Percentiles rank a stretch among this genome's conserved stretches.
These are phyloP conservation scores for Radopholus similis DNA, from an alignment of 1,140 invertebrate genomes.

Conservation along the genomic window DNA sequence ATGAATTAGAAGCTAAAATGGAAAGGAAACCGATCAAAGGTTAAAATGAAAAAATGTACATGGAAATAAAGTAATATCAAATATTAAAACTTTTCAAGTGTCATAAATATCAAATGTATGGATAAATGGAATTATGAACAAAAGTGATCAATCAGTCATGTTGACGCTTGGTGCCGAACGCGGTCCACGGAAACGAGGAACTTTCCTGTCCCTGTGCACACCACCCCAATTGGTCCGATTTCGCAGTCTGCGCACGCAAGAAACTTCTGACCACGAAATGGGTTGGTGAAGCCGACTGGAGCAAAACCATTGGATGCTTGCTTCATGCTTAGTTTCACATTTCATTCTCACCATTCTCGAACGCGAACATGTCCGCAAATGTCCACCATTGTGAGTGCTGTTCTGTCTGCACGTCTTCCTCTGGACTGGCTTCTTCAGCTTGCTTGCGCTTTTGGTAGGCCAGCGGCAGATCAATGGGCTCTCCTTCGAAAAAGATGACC, in stretches of 20 bases:
- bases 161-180: conserved; percentile 19
- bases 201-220: conserved; percentile 6
- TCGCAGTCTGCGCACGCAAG: conserved; percentile 34
- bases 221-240: conserved; percentile 33
- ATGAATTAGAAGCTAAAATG: no score
- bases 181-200: conserved; percentile 23
- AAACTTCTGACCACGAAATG: conserved; percentile 26
- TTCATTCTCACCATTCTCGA: conserved; percentile 16
- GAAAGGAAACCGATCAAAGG: no score
- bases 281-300: conserved; percentile 29
- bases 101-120: no score
- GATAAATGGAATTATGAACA: no score
- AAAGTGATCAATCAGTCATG: no score
- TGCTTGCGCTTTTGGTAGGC: conserved; percentile 20
- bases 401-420: conserved; percentile 14
- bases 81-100: no score
- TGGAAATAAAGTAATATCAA: no score
- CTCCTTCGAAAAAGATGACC: conserved; percentile 10
- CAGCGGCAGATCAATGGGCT: conserved; percentile 9
- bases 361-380: conserved; percentile 26
- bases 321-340: neutral
- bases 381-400: conserved; percentile 20
- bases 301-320: neutral
- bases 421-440: neutral
- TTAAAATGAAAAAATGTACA: no score